These are phyloP conservation scores for Hemitrygon akajei DNA, from an alignment of 2,797 vertebrate genomes.

Conservation along the genomic window DNA sequence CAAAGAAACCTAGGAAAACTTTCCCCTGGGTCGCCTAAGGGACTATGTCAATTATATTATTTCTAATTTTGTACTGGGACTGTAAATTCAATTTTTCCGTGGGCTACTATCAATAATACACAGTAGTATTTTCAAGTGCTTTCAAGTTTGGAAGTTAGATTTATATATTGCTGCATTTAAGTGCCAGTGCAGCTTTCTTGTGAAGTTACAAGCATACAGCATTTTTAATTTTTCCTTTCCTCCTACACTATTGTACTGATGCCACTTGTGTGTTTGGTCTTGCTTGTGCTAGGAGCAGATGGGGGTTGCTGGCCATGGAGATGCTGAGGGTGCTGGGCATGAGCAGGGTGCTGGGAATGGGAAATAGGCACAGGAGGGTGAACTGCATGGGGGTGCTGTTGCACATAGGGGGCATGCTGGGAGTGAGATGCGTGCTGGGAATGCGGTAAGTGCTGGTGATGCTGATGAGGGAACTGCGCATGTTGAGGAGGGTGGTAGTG, in stretches of 20 bases:
- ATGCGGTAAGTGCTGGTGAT: conserved; percentile 55
- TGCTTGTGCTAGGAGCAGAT: conserved; percentile 63
- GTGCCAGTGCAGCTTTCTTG: conserved; percentile 42
- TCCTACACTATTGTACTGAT: conserved; percentile 91
- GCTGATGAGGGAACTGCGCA: conserved; percentile 71
- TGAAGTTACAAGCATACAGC: neutral
- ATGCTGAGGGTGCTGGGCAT: conserved; percentile 52
- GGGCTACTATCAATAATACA: neutral
- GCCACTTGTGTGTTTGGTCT: conserved; percentile 84
- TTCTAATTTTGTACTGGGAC: neutral
- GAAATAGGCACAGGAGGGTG: conserved; percentile 10
- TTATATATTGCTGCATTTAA: conserved; percentile 42
- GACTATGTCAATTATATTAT: neutral
- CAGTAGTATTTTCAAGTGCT: conserved; percentile 10
- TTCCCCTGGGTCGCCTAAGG: neutral
- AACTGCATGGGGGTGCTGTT: neutral
- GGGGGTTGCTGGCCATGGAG: conserved; percentile 58
- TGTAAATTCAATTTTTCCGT: neutral
- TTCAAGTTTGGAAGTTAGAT: conserved; percentile 18
- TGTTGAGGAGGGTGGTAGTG: conserved; percentile 86
- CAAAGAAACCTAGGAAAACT: neutral
- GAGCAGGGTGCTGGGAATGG: conserved; percentile 52
- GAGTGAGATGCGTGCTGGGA: neutral
- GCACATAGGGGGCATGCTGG: conserved; percentile 12
- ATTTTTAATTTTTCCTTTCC: conserved; percentile 5